phyloP scores from a whole-genome alignment of 2,888 invertebrate species.

The Piscicola geometra region DNA sequence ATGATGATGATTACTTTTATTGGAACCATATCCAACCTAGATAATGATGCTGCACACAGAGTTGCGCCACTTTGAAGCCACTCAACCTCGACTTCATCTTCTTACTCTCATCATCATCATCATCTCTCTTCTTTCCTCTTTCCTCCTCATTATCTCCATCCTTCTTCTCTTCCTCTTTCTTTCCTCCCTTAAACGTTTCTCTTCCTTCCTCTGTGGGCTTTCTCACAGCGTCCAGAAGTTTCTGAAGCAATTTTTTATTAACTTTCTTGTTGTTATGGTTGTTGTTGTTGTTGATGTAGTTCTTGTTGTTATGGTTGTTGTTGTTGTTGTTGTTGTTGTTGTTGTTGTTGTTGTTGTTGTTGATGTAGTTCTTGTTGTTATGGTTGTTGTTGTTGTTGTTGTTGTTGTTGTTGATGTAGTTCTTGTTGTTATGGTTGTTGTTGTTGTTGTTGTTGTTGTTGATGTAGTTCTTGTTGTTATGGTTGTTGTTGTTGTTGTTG shows the following conservation, averaged over 20 bases:
- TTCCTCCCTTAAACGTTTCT: no score
- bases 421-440: constrained; percentile 25
- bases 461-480: constrained; percentile 14
- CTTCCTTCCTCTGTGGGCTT: no score
- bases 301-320: neutral
- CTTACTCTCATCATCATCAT: neutral
- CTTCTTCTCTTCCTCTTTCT: constrained; percentile 47
- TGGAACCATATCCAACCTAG: no score
- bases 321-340: constrained; percentile 16
- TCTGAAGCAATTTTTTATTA: neutral
- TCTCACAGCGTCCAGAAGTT: no score
- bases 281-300: no score
- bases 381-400: constrained; percentile 8
- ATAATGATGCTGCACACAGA: neutral
- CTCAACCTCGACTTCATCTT: neutral
- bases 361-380: constrained; percentile 26
- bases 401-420: neutral
- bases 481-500: constrained; percentile 10
- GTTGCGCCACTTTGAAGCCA: neutral
- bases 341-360: constrained; percentile 21
- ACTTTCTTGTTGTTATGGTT: neutral
- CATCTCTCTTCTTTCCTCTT: constrained; percentile 46
- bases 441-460: constrained; percentile 26
- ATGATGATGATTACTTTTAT: neutral
- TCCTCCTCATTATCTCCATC: constrained; percentile 52